These are phyloP conservation scores for Antheraea pernyi DNA, from an alignment of 1,140 invertebrate species.

Conservation along the genomic window DNA sequence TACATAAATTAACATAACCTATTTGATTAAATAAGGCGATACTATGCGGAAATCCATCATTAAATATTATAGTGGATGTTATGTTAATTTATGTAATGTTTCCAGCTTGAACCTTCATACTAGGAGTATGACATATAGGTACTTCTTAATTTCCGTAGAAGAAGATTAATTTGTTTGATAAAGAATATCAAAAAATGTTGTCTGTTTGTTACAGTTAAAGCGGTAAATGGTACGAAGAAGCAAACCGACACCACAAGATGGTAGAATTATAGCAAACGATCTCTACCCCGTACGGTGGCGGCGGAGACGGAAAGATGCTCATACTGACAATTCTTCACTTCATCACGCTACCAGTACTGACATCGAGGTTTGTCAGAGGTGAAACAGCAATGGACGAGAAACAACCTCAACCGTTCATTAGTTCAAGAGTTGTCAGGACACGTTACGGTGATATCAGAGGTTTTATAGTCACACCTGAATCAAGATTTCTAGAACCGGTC, in stretches of 20 bases:
- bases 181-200: neutral
- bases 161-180: neutral
- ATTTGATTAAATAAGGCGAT: too few species aligned
- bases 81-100: too few species aligned
- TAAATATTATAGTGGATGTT: too few species aligned
- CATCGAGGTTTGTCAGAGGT: conserved; percentile 63
- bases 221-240: conserved; percentile 53
- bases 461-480: conserved; percentile 90
- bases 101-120: too few species aligned
- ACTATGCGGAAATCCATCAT: too few species aligned
- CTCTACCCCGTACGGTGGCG: conserved; percentile 45
- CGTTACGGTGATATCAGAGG: conserved; percentile 95
- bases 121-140: too few species aligned
- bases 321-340: conserved; percentile 63
- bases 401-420: conserved; percentile 75
- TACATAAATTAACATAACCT: too few species aligned
- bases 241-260: conserved; percentile 48
- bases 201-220: conserved; percentile 62
- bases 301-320: conserved; percentile 67
- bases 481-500: conserved; percentile 90
- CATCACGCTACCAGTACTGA: conserved; percentile 69
- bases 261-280: conserved; percentile 67
- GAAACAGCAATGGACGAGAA: conserved; percentile 66
- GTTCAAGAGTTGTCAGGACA: conserved; percentile 90
- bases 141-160: too few species aligned